Evolutionary conservation across 2,888 invertebrate genomes (phyloP), one percentile per base, ranked within the genome.

Genomic region (Nowickia ferox): DNA sequence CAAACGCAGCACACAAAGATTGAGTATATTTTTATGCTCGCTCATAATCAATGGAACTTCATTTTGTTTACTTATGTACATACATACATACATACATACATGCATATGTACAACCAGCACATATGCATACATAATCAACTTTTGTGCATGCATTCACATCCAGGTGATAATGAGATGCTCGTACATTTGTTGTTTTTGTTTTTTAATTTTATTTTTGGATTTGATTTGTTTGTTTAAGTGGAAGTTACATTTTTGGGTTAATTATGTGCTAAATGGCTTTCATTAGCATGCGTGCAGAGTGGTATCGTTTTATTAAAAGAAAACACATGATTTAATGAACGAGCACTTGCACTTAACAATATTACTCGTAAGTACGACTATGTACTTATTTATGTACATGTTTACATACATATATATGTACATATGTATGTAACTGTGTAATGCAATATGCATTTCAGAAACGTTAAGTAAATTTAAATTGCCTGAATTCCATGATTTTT

Each of bases 171-270:
- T 91, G 90, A 91, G 91, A 91, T 91, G 90, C 90, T 88, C 90
- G 89, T 89, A 90, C 89, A 89, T 83, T 85, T 77, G 55, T 63
- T 80, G n/a, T 46, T 55, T 53, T 46, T 63, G 30, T 65, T 19
- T 79, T 80, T 74, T 74, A 40, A 66, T 68, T 87, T 79, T 87
- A 84, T 88, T 87, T 87, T 88, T 88, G 61, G 46, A 72, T 72
- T 55, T 68, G 59, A 77, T 46, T 17, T 76, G 65, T 83, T 75
- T 71, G 66, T 90, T 90, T 88, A 91, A 90, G 90, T 90, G 89
- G 90, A 89, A 91, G 90, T 90, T 90, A 90, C 90, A 90, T 90
- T 91, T 91, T 91, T 90, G 89, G 91, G 91, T 91, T 91, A 91
- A 91, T 91, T 90, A 91, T 89, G 91, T 91, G 91, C 90, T 91